A percentile compares a stretch with the other conserved stretches of the same genome.
Conservation (phyloP, 2,113 vertebrate species). For the Hippocampus comes region DNA sequence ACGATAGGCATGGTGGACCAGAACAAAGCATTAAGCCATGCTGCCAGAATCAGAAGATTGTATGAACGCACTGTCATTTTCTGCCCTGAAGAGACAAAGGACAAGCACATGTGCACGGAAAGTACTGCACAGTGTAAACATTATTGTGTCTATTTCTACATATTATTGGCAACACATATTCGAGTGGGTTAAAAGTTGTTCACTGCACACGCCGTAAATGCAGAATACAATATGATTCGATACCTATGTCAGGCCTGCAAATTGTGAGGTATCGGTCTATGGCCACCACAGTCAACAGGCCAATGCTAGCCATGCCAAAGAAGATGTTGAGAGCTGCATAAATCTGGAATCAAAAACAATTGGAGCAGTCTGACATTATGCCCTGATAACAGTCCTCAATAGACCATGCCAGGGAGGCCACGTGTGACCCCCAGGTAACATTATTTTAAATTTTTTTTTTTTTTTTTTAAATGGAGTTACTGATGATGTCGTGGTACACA, state of each 20-base stretch:
- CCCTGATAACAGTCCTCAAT: no score
- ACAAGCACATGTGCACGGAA: not conserved
- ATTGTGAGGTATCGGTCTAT: slow-evolving; percentile 90
- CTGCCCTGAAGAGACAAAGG: slow-evolving; percentile 72
- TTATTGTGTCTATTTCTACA: not conserved
- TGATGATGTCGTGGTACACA: no score
- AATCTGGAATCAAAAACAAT: slow-evolving; percentile 74
- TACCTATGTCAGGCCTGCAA: slow-evolving; percentile 89
- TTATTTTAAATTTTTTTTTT: no score
- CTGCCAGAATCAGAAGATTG: slow-evolving; percentile 79
- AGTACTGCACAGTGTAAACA: not conserved
- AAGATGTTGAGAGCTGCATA: slow-evolving; percentile 98
- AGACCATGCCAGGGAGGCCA: no score
- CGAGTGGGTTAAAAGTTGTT: not conserved
- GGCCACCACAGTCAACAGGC: slow-evolving; percentile 90
- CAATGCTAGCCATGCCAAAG: slow-evolving; percentile 98
- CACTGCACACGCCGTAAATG: not conserved
- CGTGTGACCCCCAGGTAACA: no score
- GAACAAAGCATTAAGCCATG: slow-evolving; percentile 93
- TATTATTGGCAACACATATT: no score
- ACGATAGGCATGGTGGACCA: slow-evolving; percentile 89
- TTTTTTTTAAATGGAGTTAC: no score
- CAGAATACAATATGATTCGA: not conserved
- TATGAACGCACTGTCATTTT: slow-evolving; percentile 83
- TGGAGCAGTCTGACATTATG: not conserved